Conservation (phyloP, 2,888 invertebrate species). For the Oeneis ivallda region DNA sequence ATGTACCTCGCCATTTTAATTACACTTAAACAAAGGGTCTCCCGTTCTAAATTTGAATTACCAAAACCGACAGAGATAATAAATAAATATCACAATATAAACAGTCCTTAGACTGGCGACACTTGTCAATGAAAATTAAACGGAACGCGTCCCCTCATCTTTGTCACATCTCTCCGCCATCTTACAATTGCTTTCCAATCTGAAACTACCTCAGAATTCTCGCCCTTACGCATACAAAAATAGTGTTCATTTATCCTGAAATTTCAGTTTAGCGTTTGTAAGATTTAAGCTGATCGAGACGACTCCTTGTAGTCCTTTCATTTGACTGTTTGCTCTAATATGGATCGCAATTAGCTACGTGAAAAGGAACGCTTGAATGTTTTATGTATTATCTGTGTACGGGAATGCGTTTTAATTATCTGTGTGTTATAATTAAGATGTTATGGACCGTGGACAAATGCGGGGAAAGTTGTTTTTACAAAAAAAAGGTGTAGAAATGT, state of each 20-base stretch:
- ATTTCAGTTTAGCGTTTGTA: not conserved
- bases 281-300: conserved; percentile 32
- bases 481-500: not conserved
- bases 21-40: conserved; percentile 13
- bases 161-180: conserved; percentile 52
- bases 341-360: conserved; percentile 66
- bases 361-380: conserved; percentile 36
- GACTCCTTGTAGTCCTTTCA: conserved; percentile 51
- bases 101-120: conserved; percentile 43
- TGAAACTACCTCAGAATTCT: not conserved
- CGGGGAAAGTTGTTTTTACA: not conserved
- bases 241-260: conserved; percentile 9
- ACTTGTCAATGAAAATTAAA: conserved; percentile 72
- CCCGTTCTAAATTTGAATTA: conserved; percentile 29
- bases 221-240: not conserved
- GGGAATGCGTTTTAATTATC: conserved; percentile 34
- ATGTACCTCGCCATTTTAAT: conserved; percentile 2
- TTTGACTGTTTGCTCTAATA: conserved; percentile 60
- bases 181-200: not conserved
- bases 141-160: conserved; percentile 62
- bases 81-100: conserved; percentile 36
- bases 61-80: conserved; percentile 19
- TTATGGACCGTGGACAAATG: conserved; percentile 24
- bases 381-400: conserved; percentile 33
- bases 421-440: conserved; percentile 35